A percentile compares a stretch with the other conserved stretches of the same genome.
phyloP scores from a whole-genome alignment of 2,888 invertebrate genomes.

The Lasioglossum marginatum region DNA sequence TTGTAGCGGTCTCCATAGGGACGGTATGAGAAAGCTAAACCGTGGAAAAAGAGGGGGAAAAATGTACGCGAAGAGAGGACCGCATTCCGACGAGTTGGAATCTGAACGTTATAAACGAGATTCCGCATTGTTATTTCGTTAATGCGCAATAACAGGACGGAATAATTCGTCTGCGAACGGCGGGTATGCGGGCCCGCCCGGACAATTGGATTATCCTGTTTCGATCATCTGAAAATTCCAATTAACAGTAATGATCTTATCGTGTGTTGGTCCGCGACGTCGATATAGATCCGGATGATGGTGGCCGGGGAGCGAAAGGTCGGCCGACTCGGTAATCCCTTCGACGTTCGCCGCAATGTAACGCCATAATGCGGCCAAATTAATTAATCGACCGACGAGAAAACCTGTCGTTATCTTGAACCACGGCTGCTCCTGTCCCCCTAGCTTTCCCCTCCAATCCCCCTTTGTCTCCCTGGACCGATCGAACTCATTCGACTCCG shows the following conservation, averaged over 20 bases:
- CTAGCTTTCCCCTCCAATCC: not conserved
- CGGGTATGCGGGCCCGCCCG: constrained; percentile 24
- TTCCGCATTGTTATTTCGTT: constrained; percentile 63
- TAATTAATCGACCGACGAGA: constrained; percentile 60
- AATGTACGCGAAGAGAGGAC: not conserved
- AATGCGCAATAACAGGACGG: constrained; percentile 63
- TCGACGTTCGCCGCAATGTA: constrained; percentile 36
- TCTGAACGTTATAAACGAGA: constrained; percentile 52
- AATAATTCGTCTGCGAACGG: constrained; percentile 45
- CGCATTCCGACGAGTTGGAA: constrained; percentile 42
- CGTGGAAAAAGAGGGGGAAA: not conserved
- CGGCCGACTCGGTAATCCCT: constrained; percentile 45
- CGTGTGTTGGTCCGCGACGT: constrained; percentile 40
- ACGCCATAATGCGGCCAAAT: constrained; percentile 61
- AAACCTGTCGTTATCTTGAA: constrained; percentile 11
- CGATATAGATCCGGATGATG: constrained; percentile 21
- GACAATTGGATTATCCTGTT: constrained; percentile 68
- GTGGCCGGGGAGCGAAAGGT: constrained; percentile 30
- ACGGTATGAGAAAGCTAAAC: not conserved
- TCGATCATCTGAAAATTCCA: constrained; percentile 69
- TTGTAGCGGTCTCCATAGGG: constrained; percentile 16
- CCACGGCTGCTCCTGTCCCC: not conserved
- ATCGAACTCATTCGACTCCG: constrained; percentile 33
- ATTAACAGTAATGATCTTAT: constrained; percentile 68
- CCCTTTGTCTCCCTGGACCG: not conserved